Base-by-base conservation (phyloP, 2,113 vertebrate genomes). In the Platycercus adscitus region DNA sequence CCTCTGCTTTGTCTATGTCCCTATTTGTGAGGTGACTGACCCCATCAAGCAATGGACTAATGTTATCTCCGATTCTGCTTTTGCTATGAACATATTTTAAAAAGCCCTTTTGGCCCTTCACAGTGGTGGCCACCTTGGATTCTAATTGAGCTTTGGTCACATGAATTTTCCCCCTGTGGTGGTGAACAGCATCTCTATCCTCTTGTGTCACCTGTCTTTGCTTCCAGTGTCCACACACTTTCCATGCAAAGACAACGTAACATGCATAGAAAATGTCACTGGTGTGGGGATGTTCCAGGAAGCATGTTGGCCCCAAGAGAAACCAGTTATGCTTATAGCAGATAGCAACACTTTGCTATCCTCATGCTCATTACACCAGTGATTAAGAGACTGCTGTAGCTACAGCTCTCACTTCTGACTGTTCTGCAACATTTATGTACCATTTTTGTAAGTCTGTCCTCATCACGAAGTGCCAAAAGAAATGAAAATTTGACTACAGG, bases 91-190 rank as follows among this genome's bases (percentile, higher is more conserved):
- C 11, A 3, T 29, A 46, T 75, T 64, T 85, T 28, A 2, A 33
- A 50, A 86, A 52, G 37, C 18, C n/a, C 12, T 53, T 52, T 85
- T 47, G 52, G 37, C 23, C n/a, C 44, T 64, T 58, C 29, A 35
- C 15, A 47, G 25, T 28, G 17, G 43, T 85, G 69, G n/a, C 37
- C 25, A 70, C 14, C 55, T 41, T 89, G 69, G 81, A 43, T 16
- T 66, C 16, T 53, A 53, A 43, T 65, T 0, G 0, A 66, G n/a
- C 13, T 60, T 65, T 86, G 33, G 11, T 29, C 17, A 3, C n/a
- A 53, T 33, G 15, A 43, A 43, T 86, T 90, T 77, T 65, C 26
- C 60, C 39, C 11, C 13, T 24, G 16, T 39, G 46, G 21, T 46
- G 44, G 29, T 9, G 9, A 81, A 58, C 20, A 50, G 33, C 49